A percentile compares a stretch with the other conserved stretches of the same genome.
phyloP scores from a whole-genome alignment of 1,140 invertebrate species.

The Ceratosolen fusciceps region DNA sequence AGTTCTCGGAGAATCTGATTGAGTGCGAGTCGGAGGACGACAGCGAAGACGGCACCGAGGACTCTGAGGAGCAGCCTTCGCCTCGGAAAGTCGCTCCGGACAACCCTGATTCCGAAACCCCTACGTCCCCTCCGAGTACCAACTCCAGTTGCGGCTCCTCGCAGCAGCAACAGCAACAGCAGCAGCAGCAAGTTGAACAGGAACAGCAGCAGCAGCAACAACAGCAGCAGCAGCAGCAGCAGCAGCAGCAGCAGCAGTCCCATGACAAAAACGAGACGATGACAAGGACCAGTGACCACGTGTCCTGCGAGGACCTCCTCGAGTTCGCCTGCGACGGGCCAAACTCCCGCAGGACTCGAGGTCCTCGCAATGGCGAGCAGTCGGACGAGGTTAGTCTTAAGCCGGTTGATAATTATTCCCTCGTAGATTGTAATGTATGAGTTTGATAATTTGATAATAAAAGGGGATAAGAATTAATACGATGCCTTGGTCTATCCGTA shows the following conservation, averaged over 20 bases:
- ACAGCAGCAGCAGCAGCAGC: conserved; percentile 14
- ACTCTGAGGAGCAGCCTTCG: not conserved
- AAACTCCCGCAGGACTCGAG: conserved; percentile 74
- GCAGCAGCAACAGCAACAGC: conserved; percentile 25
- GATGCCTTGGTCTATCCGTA: no score
- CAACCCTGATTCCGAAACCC: not conserved
- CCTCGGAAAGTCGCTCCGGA: not conserved
- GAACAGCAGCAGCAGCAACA: conserved; percentile 8
- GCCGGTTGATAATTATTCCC: not conserved
- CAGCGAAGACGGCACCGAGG: conserved; percentile 29
- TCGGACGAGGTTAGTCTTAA: conserved; percentile 85
- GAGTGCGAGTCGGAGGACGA: conserved; percentile 53
- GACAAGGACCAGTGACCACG: conserved; percentile 78
- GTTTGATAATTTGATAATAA: no score
- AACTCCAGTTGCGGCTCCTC: conserved; percentile 18
- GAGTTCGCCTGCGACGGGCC: conserved; percentile 91
- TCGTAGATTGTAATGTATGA: not conserved
- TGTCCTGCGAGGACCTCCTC: conserved; percentile 92
- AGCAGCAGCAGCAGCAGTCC: not conserved
- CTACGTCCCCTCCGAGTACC: conserved; percentile 17
- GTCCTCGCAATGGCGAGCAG: conserved; percentile 84
- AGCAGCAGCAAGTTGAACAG: conserved; percentile 13
- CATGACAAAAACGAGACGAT: conserved; percentile 47
- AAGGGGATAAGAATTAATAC: no score
- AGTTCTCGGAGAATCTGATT: conserved; percentile 64